These are phyloP conservation scores for Poeciliopsis occidentalis DNA, from an alignment of 2,113 vertebrate species.

Conservation along the genomic window DNA sequence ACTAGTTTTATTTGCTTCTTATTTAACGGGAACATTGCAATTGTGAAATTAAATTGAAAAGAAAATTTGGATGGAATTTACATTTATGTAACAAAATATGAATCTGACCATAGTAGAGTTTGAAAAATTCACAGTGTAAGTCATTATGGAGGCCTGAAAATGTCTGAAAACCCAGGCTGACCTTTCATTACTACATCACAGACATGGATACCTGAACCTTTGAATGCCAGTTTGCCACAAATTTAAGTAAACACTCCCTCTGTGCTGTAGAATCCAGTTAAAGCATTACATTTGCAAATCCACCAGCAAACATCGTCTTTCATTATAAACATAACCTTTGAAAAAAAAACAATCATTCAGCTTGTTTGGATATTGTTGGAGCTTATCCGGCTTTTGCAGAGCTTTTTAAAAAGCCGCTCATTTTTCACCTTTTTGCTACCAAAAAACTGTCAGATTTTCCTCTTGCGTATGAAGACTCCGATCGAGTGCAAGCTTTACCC, in stretches of 20 bases:
- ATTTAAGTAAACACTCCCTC: not conserved
- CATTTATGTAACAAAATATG: no score
- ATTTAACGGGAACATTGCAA: no score
- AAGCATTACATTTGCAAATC: not conserved
- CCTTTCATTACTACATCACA: not conserved
- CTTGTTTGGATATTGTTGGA: conserved; percentile 17
- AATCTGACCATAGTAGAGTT: not conserved
- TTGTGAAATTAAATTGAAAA: no score
- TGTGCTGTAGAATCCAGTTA: not conserved
- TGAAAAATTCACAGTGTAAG: not conserved
- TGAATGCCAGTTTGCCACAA: not conserved
- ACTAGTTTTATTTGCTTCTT: no score
- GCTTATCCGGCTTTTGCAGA: conserved; percentile 1
- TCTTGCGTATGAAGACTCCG: conserved; percentile 41
- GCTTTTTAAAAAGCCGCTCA: conserved; percentile 30
- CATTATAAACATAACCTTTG: conserved; percentile 33
- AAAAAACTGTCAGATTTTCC: conserved; percentile 15
- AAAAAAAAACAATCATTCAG: conserved; percentile 12
- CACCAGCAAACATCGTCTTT: conserved; percentile 11
- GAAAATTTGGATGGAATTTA: no score
- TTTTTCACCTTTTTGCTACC: conserved; percentile 8
- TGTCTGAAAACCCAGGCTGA: not conserved
- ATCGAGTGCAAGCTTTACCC: conserved; percentile 30
- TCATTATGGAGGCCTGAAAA: not conserved
- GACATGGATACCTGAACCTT: not conserved